These are phyloP conservation scores for Tetranychus truncatus DNA, from an alignment of 2,888 invertebrate species.

Conservation along the genomic window DNA sequence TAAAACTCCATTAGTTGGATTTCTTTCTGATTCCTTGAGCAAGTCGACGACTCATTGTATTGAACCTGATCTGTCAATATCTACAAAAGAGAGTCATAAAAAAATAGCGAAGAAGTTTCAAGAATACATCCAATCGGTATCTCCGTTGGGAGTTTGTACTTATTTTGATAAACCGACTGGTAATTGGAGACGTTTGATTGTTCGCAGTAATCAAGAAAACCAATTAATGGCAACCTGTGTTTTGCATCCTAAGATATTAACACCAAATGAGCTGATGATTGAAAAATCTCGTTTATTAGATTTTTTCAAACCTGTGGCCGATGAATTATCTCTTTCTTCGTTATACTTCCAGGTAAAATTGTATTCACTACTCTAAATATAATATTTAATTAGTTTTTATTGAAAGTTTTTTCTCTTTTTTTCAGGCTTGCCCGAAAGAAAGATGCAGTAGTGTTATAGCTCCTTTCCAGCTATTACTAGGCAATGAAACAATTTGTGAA, in stretches of 20 bases:
- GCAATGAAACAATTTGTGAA: constrained; percentile 36
- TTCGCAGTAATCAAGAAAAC: constrained; percentile 35
- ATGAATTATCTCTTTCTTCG: constrained; percentile 23
- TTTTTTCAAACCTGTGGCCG: constrained; percentile 25
- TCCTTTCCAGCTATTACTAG: constrained; percentile 32
- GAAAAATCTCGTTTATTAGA: neutral
- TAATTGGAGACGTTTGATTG: constrained; percentile 38
- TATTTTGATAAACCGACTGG: constrained; percentile 35
- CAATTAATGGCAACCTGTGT: constrained; percentile 35
- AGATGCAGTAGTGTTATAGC: constrained; percentile 31
- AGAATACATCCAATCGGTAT: constrained; percentile 32
- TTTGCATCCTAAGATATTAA: constrained; percentile 34
- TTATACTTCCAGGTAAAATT: constrained; percentile 5
- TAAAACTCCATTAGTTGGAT: neutral
- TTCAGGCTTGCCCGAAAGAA: constrained; percentile 35
- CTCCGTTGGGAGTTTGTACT: constrained; percentile 31
- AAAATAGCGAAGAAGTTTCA: constrained; percentile 32
- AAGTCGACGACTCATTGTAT: constrained; percentile 30
- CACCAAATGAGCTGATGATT: constrained; percentile 25
- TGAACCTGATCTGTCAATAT: constrained; percentile 30
- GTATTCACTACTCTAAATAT: too few relatives aligned
- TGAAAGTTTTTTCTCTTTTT: too few relatives aligned
- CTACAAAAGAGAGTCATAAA: constrained; percentile 30
- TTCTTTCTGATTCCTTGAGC: neutral
- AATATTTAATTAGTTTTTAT: too few relatives aligned